phyloP scores from a whole-genome alignment of 2,797 vertebrate species.

The Labeo calbasu region DNA sequence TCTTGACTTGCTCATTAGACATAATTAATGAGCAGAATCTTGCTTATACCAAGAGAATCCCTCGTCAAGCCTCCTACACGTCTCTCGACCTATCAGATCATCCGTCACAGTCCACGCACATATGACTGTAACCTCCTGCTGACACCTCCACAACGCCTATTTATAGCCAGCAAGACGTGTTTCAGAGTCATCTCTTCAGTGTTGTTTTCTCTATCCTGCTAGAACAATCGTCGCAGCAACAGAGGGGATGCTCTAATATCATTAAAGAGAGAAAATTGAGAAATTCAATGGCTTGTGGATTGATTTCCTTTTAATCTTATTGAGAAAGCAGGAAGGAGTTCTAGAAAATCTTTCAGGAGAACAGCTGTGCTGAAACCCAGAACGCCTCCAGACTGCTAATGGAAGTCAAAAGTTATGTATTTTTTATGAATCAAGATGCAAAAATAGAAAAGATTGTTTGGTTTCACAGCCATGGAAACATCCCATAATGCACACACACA shows the following conservation, averaged over 20 bases:
- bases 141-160: slow-evolving; percentile 58
- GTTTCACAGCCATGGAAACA: slow-evolving; percentile 1
- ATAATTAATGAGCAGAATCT: slow-evolving; percentile 44
- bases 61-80: slow-evolving; percentile 38
- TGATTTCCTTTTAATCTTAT: slow-evolving; percentile 25
- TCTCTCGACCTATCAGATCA: slow-evolving; percentile 47
- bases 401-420: slow-evolving; percentile 29
- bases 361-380: not conserved
- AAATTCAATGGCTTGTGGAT: not conserved
- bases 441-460: slow-evolving; percentile 38
- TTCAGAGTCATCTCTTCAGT: slow-evolving; percentile 18
- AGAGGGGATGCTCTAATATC: not conserved
- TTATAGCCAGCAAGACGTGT: slow-evolving; percentile 53
- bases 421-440: slow-evolving; percentile 37
- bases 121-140: slow-evolving; percentile 46
- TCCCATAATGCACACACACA: slow-evolving; percentile 7
- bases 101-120: slow-evolving; percentile 47
- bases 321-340: slow-evolving; percentile 1
- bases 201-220: slow-evolving; percentile 3
- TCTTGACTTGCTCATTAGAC: slow-evolving; percentile 29
- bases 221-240: not conserved
- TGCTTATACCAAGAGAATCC: slow-evolving; percentile 49
- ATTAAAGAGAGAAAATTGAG: not conserved
- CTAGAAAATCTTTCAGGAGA: slow-evolving; percentile 5
- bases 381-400: slow-evolving; percentile 13